Base-by-base conservation (phyloP, 2,797 vertebrate species). In the Hydrophis major region DNA sequence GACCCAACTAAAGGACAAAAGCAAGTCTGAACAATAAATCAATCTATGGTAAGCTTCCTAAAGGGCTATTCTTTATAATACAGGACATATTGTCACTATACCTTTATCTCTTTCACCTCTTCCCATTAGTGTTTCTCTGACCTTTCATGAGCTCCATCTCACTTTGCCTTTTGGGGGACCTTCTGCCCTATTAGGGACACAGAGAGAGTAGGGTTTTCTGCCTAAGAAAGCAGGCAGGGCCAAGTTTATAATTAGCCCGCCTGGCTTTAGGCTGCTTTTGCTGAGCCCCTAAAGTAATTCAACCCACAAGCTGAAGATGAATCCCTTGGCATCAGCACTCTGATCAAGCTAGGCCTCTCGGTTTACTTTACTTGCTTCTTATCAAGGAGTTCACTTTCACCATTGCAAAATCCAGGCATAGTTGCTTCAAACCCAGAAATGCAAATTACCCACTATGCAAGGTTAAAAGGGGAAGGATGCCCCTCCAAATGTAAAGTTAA, bases 131-230 rank as follows among this genome's bases (percentile, higher is more conserved):
- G 87, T 57, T 60, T 83, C 16, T 25, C 47, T 95, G 95, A 94
- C 95, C 94, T 95, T 95, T 94, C 88, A 22, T 69, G 37, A 87
- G 63, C 92, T 87, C 61, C 92, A 37, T 95, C 93, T 96, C 95
- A 92, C 20, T 88, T 94, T 96, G 92, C 92, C 91, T 78, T 95
- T 95, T 92, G 22, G 86, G 94, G 95, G 93, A 66, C 53, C 91
- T 90, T 93, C 88, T 94, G 88, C 63, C 93, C 94, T 96, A 96
- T 92, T 95, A 94, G 94, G 94, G 94, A 83, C 92, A 94, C 90
- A 12, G 47, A 92, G 83, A 53, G 88, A 90, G 56, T 69, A 27
- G 53, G 89, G 14, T 87, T 93, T 87, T 14, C 28, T 42, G 57
- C 87, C n/a, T 20, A 63, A 83, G 89, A 50, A 89, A 60, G 60